Percentiles rank a stretch among this genome's conserved stretches.
Evolutionary conservation across 2,797 vertebrate species (phyloP).

Genomic region (Malurus splendens): DNA sequence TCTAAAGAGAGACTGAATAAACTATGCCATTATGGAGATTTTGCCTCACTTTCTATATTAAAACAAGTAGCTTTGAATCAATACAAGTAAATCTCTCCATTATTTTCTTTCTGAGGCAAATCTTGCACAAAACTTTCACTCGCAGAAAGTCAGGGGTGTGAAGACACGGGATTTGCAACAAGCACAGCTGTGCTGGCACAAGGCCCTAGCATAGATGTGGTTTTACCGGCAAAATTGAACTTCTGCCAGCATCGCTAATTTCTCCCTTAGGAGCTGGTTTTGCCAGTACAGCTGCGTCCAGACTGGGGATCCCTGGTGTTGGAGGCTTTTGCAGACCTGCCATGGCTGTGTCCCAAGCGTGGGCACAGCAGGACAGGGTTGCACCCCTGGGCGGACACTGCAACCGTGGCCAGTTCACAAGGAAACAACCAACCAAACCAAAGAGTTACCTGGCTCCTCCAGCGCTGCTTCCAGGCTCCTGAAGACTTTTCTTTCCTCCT

Average conservation of each 20-base stretch:
- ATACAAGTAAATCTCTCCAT: neutral
- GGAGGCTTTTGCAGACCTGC: neutral
- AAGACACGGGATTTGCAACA: constrained; percentile 50
- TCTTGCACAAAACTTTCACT: constrained; percentile 16
- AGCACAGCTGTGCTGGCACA: constrained; percentile 60
- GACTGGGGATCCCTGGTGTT: neutral
- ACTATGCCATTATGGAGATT: neutral
- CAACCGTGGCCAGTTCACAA: fast-evolving
- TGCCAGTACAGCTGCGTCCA: constrained; percentile 50
- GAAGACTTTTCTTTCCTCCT: neutral
- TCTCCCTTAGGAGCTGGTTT: constrained; percentile 18
- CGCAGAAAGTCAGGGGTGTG: constrained; percentile 31
- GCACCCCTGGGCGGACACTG: fast-evolving
- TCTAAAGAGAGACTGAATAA: neutral
- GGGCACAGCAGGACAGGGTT: neutral
- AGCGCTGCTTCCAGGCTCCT: neutral
- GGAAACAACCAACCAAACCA: neutral
- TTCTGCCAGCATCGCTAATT: constrained; percentile 52
- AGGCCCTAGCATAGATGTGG: constrained; percentile 30
- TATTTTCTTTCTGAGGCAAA: constrained; percentile 39
- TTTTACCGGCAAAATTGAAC: constrained; percentile 18
- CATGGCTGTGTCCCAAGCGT: fast-evolving
- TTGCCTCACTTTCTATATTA: constrained; percentile 5
- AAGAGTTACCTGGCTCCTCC: neutral
- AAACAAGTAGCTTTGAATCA: constrained; percentile 14